A percentile compares a stretch with the other conserved stretches of the same genome.
Conservation (phyloP, 1,140 invertebrate species). For the Bombus superbus region DNA sequence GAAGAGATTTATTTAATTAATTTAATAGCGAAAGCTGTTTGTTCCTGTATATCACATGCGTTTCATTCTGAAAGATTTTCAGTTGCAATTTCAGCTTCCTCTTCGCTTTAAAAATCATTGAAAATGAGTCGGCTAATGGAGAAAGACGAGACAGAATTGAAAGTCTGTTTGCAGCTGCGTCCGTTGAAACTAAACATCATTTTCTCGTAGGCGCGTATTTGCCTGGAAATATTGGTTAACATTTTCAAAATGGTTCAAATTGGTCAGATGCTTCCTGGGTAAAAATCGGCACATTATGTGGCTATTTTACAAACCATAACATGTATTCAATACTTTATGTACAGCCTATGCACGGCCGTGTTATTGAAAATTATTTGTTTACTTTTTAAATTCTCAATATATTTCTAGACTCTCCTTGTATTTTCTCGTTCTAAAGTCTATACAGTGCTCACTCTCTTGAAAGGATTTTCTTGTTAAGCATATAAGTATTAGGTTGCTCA, state of each 20-base stretch:
- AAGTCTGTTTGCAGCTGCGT: slow-evolving; percentile 5
- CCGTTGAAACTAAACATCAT: slow-evolving; percentile 32
- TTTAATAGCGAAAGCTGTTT: slow-evolving; percentile 8
- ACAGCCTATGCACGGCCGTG: no score
- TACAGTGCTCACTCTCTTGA: neutral
- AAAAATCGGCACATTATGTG: no score
- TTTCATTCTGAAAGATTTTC: slow-evolving; percentile 44
- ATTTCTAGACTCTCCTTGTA: neutral
- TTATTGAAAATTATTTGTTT: neutral
- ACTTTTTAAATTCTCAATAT: neutral
- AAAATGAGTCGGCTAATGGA: slow-evolving; percentile 71
- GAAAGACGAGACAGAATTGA: slow-evolving; percentile 60
- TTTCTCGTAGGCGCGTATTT: neutral
- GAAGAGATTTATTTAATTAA: slow-evolving; percentile 57
- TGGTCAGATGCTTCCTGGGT: no score
- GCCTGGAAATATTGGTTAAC: neutral
- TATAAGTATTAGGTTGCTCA: no score
- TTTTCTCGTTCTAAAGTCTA: neutral
- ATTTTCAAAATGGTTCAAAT: neutral
- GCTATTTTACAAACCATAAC: no score
- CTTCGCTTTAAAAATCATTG: slow-evolving; percentile 71
- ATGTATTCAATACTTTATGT: no score
- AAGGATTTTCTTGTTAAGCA: neutral
- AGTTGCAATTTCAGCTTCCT: slow-evolving; percentile 6
- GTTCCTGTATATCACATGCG: neutral